Conservation (phyloP, 2,113 vertebrate species). For the Ranitomeya imitator region DNA sequence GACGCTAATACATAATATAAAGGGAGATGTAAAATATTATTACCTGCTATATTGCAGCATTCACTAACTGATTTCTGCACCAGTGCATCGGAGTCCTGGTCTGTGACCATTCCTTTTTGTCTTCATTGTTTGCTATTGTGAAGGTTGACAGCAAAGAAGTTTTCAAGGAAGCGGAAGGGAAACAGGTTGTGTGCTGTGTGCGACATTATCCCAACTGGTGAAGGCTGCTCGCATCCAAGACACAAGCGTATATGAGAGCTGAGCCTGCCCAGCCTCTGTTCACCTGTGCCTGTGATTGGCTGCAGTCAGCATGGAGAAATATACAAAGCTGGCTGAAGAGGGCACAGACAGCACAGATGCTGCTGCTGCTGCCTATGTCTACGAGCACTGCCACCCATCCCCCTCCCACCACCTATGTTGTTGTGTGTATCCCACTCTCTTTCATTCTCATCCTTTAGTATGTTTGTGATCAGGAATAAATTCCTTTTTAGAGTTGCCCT, state of each 20-base stretch:
- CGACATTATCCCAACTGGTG: slow-evolving; percentile 39
- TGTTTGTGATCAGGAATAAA: slow-evolving; percentile 50
- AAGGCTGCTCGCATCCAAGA: slow-evolving; percentile 18
- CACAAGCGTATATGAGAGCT: slow-evolving; percentile 24
- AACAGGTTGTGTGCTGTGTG: slow-evolving; percentile 46
- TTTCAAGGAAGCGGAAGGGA: slow-evolving; percentile 25
- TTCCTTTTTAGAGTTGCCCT: slow-evolving; percentile 43
- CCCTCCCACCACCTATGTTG: slow-evolving; percentile 36
- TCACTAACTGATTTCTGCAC: slow-evolving; percentile 23
- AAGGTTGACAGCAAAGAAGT: slow-evolving; percentile 21
- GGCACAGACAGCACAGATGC: slow-evolving; percentile 50
- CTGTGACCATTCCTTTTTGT: slow-evolving; percentile 14
- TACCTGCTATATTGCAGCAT: slow-evolving; percentile 34
- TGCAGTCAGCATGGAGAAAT: slow-evolving; percentile 38
- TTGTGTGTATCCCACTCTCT: slow-evolving; percentile 36
- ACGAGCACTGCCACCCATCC: slow-evolving; percentile 45
- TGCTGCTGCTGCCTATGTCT: slow-evolving; percentile 52
- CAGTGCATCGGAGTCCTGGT: neutral
- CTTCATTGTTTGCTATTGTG: slow-evolving; percentile 26
- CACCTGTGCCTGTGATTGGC: slow-evolving; percentile 54
- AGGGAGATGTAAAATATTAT: neutral
- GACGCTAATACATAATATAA: too few relatives aligned
- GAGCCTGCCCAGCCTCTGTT: slow-evolving; percentile 41
- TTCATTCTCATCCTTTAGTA: slow-evolving; percentile 47
- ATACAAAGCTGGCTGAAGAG: slow-evolving; percentile 46